Evolutionary conservation across 2,113 vertebrate species (phyloP).

Genomic region (Xiphias gladius): DNA sequence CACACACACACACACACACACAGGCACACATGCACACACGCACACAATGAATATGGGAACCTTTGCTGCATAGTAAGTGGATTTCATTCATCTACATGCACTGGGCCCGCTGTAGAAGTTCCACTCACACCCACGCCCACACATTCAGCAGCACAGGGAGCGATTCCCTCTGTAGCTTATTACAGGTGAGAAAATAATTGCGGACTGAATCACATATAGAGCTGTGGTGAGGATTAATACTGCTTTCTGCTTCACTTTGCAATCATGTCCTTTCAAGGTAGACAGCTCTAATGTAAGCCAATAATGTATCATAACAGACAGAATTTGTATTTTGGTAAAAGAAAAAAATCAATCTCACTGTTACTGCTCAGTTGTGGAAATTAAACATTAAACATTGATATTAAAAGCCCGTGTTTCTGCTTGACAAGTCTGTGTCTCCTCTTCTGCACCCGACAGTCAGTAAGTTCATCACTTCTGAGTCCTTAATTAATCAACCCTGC

Average conservation of each 20-base stretch:
- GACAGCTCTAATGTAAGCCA: background rate
- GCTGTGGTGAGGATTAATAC: background rate
- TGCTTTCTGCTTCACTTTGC: background rate
- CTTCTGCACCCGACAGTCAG: constrained; percentile 8
- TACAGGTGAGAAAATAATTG: constrained; percentile 54
- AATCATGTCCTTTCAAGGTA: background rate
- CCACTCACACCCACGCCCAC: constrained; percentile 64
- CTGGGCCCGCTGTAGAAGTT: constrained; percentile 60
- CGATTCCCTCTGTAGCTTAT: constrained; percentile 16
- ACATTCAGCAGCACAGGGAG: constrained; percentile 45
- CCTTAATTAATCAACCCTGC: constrained; percentile 60
- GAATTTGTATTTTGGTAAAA: background rate
- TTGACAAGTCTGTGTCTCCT: constrained; percentile 24
- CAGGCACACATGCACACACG: constrained; percentile 18
- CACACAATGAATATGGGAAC: constrained; percentile 52
- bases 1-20: constrained; percentile 46
- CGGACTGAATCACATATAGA: background rate
- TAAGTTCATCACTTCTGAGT: constrained; percentile 56
- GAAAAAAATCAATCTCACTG: background rate
- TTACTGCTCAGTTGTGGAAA: background rate
- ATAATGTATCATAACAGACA: background rate
- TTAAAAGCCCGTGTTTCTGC: background rate
- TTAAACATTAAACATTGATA: background rate
- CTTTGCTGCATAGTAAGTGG: constrained; percentile 76
- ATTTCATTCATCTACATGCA: constrained; percentile 82